Conservation (phyloP, 23 tunicate species). For the Ciona savignyi region DNA sequence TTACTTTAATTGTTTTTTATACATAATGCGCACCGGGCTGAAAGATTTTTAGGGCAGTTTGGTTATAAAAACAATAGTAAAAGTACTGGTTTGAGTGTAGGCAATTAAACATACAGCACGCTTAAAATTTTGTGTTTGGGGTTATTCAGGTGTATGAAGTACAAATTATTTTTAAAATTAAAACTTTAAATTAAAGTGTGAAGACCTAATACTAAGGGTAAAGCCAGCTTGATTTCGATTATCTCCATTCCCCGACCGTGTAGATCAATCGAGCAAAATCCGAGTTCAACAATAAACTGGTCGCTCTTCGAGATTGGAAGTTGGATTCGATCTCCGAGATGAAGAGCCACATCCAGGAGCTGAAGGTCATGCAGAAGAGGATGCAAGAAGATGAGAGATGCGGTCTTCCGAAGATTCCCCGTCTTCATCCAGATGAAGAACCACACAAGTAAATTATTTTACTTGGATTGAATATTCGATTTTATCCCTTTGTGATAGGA, state of each 20-base stretch:
- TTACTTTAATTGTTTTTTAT: no score
- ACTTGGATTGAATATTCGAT: not conserved
- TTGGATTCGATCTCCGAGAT: constrained; percentile 26
- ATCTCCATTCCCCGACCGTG: no score
- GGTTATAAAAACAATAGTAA: no score
- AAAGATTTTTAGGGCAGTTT: no score
- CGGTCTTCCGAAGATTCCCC: constrained; percentile 50
- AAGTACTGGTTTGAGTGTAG: no score
- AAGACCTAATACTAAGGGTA: not conserved
- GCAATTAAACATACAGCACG: no score
- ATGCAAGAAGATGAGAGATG: constrained; percentile 25
- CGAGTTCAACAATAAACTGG: constrained; percentile 68
- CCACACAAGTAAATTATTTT: constrained; percentile 51
- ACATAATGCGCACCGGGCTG: no score
- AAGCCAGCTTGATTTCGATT: not conserved
- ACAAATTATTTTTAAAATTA: not conserved
- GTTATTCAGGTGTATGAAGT: not conserved
- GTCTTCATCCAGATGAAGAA: constrained; percentile 68
- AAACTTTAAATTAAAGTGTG: not conserved
- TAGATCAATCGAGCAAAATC: constrained; percentile 53
- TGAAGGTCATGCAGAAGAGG: constrained; percentile 42
- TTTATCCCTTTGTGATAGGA: not conserved
- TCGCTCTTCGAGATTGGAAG: constrained; percentile 59
- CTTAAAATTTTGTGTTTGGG: no score
- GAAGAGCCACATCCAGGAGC: constrained; percentile 29